Percentiles rank a stretch among this genome's conserved stretches.
These are phyloP conservation scores for Taxidea taxus DNA, from an alignment of 2,113 vertebrate species.

Conservation along the genomic window DNA sequence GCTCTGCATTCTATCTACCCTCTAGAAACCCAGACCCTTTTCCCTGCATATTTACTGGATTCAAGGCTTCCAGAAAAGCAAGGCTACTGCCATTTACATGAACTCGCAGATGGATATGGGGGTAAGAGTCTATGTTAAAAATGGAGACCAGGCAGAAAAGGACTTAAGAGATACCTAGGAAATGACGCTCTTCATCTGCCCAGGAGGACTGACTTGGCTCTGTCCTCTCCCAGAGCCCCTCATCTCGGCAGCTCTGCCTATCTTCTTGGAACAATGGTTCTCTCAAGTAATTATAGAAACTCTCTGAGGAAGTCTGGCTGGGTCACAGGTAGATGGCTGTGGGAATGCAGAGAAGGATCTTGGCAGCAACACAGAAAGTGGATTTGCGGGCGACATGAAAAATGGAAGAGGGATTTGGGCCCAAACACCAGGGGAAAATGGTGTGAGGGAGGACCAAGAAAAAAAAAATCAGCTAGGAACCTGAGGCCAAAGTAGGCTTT, in stretches of 20 bases:
- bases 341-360: constrained; percentile 41
- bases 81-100: not conserved
- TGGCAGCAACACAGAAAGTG: constrained; percentile 42
- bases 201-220: not conserved
- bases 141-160: not conserved
- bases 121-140: not conserved
- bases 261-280: constrained; percentile 46
- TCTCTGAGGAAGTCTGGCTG: constrained; percentile 49
- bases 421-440: constrained; percentile 16
- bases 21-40: not conserved
- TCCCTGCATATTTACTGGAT: not conserved
- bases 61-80: not conserved
- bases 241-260: not conserved
- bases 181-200: not conserved
- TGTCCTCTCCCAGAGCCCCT: not conserved
- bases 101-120: not conserved
- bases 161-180: not conserved
- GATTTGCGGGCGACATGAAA: constrained; percentile 39
- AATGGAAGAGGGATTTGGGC: constrained; percentile 45
- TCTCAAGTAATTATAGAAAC: constrained; percentile 37
- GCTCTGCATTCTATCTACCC: not conserved
- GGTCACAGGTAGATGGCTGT: constrained; percentile 55
- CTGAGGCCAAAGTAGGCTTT: not conserved
- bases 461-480: not conserved
- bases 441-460: not conserved